Percentiles rank a stretch among this genome's conserved stretches.
phyloP scores from a whole-genome alignment of 1,140 invertebrate species.

The Zophobas morio region DNA sequence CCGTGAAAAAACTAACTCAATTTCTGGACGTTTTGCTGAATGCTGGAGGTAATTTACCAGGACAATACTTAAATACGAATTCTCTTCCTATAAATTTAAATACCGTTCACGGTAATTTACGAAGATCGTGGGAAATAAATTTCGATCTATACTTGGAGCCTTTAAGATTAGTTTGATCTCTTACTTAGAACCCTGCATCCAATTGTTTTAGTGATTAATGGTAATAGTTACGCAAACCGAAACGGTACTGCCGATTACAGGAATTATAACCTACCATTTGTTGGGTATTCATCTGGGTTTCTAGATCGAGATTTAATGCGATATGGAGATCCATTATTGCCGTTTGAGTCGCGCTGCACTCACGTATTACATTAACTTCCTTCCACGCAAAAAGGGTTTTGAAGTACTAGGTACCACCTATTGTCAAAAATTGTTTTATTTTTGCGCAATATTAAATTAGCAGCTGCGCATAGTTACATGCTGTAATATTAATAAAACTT shows the following conservation, averaged over 20 bases:
- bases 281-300: slow-evolving; percentile 33
- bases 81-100: slow-evolving; percentile 41
- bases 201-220: slow-evolving; percentile 40
- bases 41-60: slow-evolving; percentile 37
- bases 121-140: slow-evolving; percentile 42
- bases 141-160: slow-evolving; percentile 30
- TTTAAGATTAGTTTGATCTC: slow-evolving; percentile 37
- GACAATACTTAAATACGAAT: slow-evolving; percentile 43
- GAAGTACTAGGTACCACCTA: no score
- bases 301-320: slow-evolving; percentile 17
- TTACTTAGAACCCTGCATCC: slow-evolving; percentile 22
- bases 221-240: slow-evolving; percentile 10
- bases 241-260: slow-evolving; percentile 39
- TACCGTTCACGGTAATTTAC: slow-evolving; percentile 39
- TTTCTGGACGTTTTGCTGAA: slow-evolving; percentile 39
- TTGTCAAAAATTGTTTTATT: no score
- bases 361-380: no score
- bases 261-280: slow-evolving; percentile 29
- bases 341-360: no score
- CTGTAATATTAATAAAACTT: no score
- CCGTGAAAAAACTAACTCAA: slow-evolving; percentile 32
- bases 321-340: neutral
- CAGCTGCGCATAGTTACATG: no score
- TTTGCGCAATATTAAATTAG: no score
- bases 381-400: no score